Conservation (phyloP, 1,140 invertebrate species). For the Magallana ariakensis region DNA sequence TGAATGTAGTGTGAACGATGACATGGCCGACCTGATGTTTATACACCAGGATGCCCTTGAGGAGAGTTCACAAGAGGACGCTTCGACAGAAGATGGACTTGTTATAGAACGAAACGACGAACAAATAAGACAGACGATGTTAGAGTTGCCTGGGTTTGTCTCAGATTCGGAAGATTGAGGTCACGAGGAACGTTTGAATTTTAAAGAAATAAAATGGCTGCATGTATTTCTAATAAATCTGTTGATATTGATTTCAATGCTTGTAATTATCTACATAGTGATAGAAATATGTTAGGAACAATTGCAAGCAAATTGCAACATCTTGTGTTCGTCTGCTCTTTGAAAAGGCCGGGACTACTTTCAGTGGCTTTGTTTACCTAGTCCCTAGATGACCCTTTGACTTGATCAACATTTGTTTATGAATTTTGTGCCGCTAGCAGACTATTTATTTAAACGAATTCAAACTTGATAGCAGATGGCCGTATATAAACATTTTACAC, state of each 20-base stretch:
- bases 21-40: conserved; percentile 73
- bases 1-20: conserved; percentile 52
- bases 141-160: conserved; percentile 40
- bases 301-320: not conserved
- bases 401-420: conserved; percentile 44
- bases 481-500: conserved; percentile 40
- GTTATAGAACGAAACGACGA: conserved; percentile 34
- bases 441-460: conserved; percentile 38
- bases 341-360: conserved; percentile 18
- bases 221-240: too few relatives aligned
- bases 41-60: conserved; percentile 81
- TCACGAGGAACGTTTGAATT: too few relatives aligned
- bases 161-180: conserved; percentile 44
- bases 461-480: conserved; percentile 43
- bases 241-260: too few relatives aligned
- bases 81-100: not conserved
- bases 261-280: too few relatives aligned
- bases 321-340: not conserved
- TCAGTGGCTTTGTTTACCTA: conserved; percentile 35
- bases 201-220: too few relatives aligned
- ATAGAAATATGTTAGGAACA: too few relatives aligned
- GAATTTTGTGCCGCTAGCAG: conserved; percentile 42
- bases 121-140: conserved; percentile 43
- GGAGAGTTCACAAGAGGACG: conserved; percentile 39
- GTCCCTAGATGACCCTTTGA: conserved; percentile 38